Percentiles rank a stretch among this genome's conserved stretches.
These are phyloP conservation scores for Lycaena phlaeas DNA, from an alignment of 2,888 invertebrate species.

Conservation along the genomic window DNA sequence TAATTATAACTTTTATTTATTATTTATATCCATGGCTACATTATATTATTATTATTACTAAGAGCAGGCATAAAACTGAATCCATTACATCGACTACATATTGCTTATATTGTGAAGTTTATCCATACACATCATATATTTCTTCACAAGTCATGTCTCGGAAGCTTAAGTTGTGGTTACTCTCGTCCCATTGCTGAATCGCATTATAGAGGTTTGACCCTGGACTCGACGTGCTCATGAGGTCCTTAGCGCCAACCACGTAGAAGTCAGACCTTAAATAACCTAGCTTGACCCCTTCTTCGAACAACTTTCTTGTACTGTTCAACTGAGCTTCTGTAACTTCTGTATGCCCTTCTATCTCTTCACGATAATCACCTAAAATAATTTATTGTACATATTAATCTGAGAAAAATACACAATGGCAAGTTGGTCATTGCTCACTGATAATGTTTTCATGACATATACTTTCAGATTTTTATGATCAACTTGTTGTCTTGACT, in stretches of 20 bases:
- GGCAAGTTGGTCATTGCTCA: no score
- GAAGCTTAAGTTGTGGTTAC: neutral
- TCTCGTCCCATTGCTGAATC: conserved; percentile 26
- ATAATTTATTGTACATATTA: no score
- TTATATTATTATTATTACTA: no score
- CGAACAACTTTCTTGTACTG: conserved; percentile 31
- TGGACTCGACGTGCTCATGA: conserved; percentile 31
- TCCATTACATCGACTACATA: no score
- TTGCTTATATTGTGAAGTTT: no score
- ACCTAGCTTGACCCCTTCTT: conserved; percentile 32
- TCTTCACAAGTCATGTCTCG: neutral
- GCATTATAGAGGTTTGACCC: conserved; percentile 36
- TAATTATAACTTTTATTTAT: no score
- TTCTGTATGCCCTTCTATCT: conserved; percentile 22
- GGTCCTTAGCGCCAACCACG: conserved; percentile 37
- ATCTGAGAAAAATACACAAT: no score
- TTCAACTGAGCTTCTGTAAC: conserved; percentile 32
- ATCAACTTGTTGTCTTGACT: no score
- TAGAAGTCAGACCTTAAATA: conserved; percentile 31
- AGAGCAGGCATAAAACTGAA: no score
- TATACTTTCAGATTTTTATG: no score
- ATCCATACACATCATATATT: neutral
- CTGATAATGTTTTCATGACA: no score
- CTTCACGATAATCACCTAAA: conserved; percentile 47
- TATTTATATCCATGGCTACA: no score